Percentiles rank a stretch among this genome's conserved stretches.
Evolutionary conservation across 2,888 invertebrate genomes (phyloP).

Genomic region (Trichopria drosophilae): DNA sequence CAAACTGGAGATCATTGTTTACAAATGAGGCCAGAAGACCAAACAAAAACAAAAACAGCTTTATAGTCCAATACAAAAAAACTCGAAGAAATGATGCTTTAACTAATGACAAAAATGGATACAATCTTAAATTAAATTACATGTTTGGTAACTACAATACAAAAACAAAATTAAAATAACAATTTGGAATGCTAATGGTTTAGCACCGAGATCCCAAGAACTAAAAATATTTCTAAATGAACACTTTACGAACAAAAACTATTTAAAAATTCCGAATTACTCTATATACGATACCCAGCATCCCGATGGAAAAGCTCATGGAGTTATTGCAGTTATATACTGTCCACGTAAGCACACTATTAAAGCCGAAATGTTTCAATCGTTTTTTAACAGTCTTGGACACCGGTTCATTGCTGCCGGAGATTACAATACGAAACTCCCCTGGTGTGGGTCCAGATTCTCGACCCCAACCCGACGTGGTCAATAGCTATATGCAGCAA

Average conservation of each 20-base stretch:
- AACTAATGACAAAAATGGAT: too few species aligned
- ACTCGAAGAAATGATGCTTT: too few species aligned
- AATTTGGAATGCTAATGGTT: constrained; percentile 11
- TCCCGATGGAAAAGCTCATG: constrained; percentile 18
- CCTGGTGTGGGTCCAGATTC: constrained; percentile 7
- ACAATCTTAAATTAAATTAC: too few species aligned
- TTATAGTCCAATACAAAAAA: too few species aligned
- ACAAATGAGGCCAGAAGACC: too few species aligned
- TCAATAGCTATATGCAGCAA: constrained; percentile 2
- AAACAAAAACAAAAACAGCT: too few species aligned
- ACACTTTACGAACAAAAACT: constrained; percentile 12
- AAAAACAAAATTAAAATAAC: background rate
- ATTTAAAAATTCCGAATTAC: constrained; percentile 7
- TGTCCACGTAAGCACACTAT: background rate
- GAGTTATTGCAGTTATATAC: constrained; percentile 17
- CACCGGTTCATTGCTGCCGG: constrained; percentile 31
- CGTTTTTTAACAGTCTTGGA: constrained; percentile 30
- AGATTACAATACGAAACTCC: constrained; percentile 35
- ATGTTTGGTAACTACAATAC: background rate
- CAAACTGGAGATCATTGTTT: too few species aligned
- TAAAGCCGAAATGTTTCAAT: background rate
- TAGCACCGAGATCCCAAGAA: constrained; percentile 6
- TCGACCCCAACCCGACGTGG: constrained; percentile 15
- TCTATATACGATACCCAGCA: constrained; percentile 22
- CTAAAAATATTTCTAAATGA: constrained; percentile 8